Base-by-base conservation (phyloP, 2,888 invertebrate genomes). In the Luperina nickerlii region DNA sequence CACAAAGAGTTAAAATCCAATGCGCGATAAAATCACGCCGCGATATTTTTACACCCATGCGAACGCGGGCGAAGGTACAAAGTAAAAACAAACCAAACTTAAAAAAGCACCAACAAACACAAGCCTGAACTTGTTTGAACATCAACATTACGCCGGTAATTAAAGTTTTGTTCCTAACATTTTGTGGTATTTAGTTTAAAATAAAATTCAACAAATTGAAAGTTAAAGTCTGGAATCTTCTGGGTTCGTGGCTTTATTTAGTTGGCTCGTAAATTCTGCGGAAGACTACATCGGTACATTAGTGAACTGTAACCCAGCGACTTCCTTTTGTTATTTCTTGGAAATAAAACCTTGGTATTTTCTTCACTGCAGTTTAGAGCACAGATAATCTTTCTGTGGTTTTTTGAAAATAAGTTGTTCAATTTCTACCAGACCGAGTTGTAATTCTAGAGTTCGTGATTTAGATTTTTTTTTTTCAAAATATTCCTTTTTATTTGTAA, bases 241-340 rank as follows among this genome's bases (percentile, higher is more conserved):
- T 79, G 45, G 45, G 48, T 76, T 67, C 67, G 57, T 62, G 38
- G 76, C 71, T 81, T 78, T 70, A 62, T 79, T 78, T 72, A 79
- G 69, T 79, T 82, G 66, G 77, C 76, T 85, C 85, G 79, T 87
- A 87, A 87, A 87, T 85, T 83, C 68, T n/a, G 65, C 42, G 27
- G 70, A 57, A 72, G 79, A 38, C 67, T 73, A 83, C 78, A 75
- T 78, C 66, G 57, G 62, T 75, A 77, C 79, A 79, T 88, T 83
- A 85, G 65, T 78, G 67, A 68, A 69, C 62, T 70, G 60, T 69
- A 62, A 70, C 66, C 67, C 51, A 32, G n/a, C 51, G 27, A 78
- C 57, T 65, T 62, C 3, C 42, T 70, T 72, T 68, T 76, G 75
- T 81, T 75, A 63, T 69, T 75, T 85, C n/a, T 27, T 24, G 54